Base-by-base conservation (phyloP, 2,888 invertebrate genomes). In the Tricholauxania praeusta region DNA sequence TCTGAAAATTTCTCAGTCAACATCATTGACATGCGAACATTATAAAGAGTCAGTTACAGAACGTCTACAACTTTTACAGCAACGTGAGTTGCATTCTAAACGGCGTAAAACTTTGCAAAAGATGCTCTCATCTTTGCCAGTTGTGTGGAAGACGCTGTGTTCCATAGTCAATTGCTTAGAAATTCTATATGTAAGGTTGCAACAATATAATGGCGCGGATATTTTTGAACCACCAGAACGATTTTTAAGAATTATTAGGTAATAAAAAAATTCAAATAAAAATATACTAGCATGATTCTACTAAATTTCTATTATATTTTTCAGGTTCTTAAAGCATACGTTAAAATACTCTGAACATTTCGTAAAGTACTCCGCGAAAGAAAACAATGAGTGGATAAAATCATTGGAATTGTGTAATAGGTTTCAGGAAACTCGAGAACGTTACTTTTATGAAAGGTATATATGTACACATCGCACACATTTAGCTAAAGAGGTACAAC, bases 331-430 rank as follows among this genome's bases (percentile, higher is more conserved):
- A 5, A 82, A 82, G 52, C 78, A 78, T 12, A 74, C 80, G n/a
- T 70, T 81, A 39, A 79, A 78, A 32, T 73, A 77, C 65, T 75
- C 75, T 3, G 82, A 82, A 73, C 82, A 83, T 74, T 70, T 84
- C 3, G 71, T 72, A 2, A 79, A 80, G 55, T 79, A 78, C 73
- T 82, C 82, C 1, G 75, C 79, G n/a, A 76, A 67, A 28, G 76
- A 77, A 4, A 81, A 78, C 49, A 83, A 83, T 71, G 81, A 82
- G 74, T 84, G 84, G 84, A 78, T 82, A 17, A 81, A 80, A 32
- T 78, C 79, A 3, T n/a, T 80, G 47, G 77, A 79, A 15, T 75
- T 79, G 10, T 80, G 79, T 32, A 53, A 57, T 19, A 77, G 73
- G 22, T 82, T 80, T 73, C 0, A 75, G 14, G 72, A 78, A 53